Evolutionary conservation across 1,140 invertebrate genomes (phyloP), one percentile per base, ranked within the genome.

Genomic region (Drosophila mayri): DNA sequence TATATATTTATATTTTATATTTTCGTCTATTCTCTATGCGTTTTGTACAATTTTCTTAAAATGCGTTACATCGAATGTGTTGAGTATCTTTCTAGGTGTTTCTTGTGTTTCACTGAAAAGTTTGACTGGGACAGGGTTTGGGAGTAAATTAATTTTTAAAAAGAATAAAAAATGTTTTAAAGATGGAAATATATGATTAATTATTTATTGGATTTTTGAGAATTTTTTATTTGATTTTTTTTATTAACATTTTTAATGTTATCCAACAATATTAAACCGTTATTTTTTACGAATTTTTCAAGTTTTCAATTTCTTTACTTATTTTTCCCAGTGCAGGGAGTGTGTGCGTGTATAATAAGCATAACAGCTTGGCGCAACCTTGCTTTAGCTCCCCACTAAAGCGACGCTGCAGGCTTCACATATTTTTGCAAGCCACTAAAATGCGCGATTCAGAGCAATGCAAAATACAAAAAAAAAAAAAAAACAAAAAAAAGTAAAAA

Each of bases 381-480:
- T 70, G 63, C 73, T 57, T 32, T 57, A 41, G 49, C 68, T 54
- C 46, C 59, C 54, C 38, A 38, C 52, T 38, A 73, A 78, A 68
- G 44, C 67, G 49, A 50, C 52, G 70, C 62, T 75, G 52, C 68
- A 43, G 62, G 71, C 77, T 61, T 60, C 59, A 79, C 77, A 83
- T 79, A 83, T 83, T 75, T 83, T 65, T 54, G 68, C 54, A 78
- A 74, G 58, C 79, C 63, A 78, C 63, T 73, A 64, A 72, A 77
- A 68, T 82, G 59, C 76, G 60, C 54, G 70, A 67, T 54, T 72
- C 50, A 58, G 22, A 54, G 28, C 41, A 22, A 66, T 32, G 61
- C 44, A 54, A 74, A 64, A 52, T 47, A 76, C 62, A 41, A 18
- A 43, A 32, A 43, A n/a, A 1, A 35, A 47, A 38, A 46, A 41